Conservation (phyloP, 2,797 vertebrate genomes). For the Alfaro cultratus region DNA sequence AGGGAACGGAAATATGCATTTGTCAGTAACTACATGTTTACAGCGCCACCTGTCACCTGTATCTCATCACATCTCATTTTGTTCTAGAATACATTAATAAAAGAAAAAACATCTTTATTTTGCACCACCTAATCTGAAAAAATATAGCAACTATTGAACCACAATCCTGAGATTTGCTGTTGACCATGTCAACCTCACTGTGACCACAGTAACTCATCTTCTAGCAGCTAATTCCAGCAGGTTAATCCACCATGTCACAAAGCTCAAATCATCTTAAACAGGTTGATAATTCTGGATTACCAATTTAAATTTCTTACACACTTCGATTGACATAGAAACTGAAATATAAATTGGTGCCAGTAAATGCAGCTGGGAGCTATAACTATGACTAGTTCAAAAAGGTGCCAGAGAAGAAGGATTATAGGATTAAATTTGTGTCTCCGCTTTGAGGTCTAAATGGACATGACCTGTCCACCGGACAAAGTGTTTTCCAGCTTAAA, state of each 20-base stretch:
- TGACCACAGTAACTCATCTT: not conserved
- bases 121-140: not conserved
- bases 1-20: not conserved
- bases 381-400: not conserved
- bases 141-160: not conserved
- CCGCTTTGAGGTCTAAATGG: conserved; percentile 4
- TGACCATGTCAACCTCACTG: not conserved
- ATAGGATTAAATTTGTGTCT: conserved; percentile 23
- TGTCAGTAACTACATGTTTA: no score
- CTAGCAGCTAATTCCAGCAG: not conserved
- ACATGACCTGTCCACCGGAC: conserved; percentile 28
- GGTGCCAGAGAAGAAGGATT: not conserved
- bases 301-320: not conserved
- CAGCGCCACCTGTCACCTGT: not conserved
- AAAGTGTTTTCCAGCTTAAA: conserved; percentile 30
- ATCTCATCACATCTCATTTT: not conserved
- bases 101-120: not conserved
- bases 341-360: not conserved
- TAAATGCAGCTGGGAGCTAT: not conserved
- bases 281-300: not conserved
- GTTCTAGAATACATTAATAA: not conserved
- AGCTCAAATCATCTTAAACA: not conserved
- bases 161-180: not conserved
- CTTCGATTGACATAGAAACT: not conserved
- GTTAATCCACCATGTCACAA: not conserved